These are phyloP conservation scores for Leptinotarsa peninsularis DNA, from an alignment of 2,888 invertebrate genomes.

Conservation along the genomic window DNA sequence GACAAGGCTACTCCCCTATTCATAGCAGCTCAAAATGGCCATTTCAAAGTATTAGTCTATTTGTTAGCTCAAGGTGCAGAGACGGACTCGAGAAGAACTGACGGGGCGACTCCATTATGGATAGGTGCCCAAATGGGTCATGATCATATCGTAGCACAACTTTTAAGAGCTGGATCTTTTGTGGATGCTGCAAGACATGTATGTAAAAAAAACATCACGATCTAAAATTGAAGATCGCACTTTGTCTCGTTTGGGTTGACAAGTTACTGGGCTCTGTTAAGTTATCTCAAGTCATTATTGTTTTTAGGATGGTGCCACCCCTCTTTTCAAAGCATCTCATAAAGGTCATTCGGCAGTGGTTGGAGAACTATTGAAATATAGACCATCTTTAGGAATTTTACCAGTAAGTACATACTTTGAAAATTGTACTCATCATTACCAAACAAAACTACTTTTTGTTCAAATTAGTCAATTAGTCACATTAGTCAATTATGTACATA, in stretches of 20 bases:
- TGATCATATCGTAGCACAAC: slow-evolving; percentile 79
- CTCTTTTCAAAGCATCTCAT: slow-evolving; percentile 94
- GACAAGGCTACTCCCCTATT: slow-evolving; percentile 93
- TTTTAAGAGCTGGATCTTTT: slow-evolving; percentile 82
- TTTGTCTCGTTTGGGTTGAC: neutral
- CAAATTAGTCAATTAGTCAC: no score
- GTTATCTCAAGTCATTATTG: slow-evolving; percentile 35
- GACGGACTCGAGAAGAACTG: slow-evolving; percentile 80
- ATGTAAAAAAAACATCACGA: slow-evolving; percentile 46
- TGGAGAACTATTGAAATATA: slow-evolving; percentile 83
- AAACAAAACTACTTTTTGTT: no score
- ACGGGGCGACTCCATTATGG: slow-evolving; percentile 92
- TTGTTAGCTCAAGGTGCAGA: slow-evolving; percentile 80
- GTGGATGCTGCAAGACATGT: slow-evolving; percentile 87
- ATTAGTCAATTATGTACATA: no score
- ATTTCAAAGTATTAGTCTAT: slow-evolving; percentile 81
- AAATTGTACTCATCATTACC: no score
- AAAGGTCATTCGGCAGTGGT: slow-evolving; percentile 93
- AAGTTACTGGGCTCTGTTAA: neutral
- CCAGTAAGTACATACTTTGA: slow-evolving; percentile 72
- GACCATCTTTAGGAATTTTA: slow-evolving; percentile 83
- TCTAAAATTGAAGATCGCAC: neutral
- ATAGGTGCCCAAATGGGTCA: slow-evolving; percentile 97
- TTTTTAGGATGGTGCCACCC: slow-evolving; percentile 90
- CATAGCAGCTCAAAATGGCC: slow-evolving; percentile 94